Conservation (phyloP, 35 echinoderm and acorn worm genomes). For the Acanthaster planci region DNA sequence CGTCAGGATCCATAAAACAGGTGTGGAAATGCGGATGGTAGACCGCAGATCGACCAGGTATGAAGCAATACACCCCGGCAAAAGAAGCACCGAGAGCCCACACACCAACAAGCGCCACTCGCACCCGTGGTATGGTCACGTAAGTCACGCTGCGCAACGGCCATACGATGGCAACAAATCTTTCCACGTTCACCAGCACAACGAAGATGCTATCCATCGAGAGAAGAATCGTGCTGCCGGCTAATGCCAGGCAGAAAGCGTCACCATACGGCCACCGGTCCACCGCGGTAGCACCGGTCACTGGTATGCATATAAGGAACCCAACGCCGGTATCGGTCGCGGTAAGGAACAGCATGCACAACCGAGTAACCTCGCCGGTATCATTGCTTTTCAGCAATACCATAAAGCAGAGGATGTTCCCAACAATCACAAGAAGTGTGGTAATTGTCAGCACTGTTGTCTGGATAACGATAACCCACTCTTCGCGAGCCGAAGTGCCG, state of each 20-base stretch:
- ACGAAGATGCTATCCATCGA: neutral
- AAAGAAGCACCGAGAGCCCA: neutral
- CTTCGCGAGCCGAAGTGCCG: neutral
- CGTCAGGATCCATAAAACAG: slow-evolving; percentile 34
- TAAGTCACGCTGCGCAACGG: slow-evolving; percentile 24
- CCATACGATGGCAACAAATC: slow-evolving; percentile 28
- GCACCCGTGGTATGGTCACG: neutral
- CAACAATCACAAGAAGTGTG: slow-evolving; percentile 11
- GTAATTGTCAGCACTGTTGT: neutral
- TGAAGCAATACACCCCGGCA: neutral
- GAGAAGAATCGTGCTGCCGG: neutral
- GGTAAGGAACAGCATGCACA: slow-evolving; percentile 22
- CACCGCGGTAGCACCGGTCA: slow-evolving; percentile 22
- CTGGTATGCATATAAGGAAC: neutral
- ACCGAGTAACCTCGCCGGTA: slow-evolving; percentile 4
- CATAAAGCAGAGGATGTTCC: slow-evolving; percentile 13
- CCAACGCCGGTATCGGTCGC: slow-evolving; percentile 18
- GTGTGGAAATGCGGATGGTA: slow-evolving; percentile 31
- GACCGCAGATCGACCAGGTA: neutral
- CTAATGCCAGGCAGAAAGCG: neutral
- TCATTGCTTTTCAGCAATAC: neutral
- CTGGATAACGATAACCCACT: neutral
- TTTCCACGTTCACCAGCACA: slow-evolving; percentile 15
- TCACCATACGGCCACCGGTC: slow-evolving; percentile 24
- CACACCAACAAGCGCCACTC: neutral